Evolutionary conservation across 92 coral and sea anemone species (phyloP), one percentile per base, ranked within the genome.

Genomic region (Isaurus tuberculatus): DNA sequence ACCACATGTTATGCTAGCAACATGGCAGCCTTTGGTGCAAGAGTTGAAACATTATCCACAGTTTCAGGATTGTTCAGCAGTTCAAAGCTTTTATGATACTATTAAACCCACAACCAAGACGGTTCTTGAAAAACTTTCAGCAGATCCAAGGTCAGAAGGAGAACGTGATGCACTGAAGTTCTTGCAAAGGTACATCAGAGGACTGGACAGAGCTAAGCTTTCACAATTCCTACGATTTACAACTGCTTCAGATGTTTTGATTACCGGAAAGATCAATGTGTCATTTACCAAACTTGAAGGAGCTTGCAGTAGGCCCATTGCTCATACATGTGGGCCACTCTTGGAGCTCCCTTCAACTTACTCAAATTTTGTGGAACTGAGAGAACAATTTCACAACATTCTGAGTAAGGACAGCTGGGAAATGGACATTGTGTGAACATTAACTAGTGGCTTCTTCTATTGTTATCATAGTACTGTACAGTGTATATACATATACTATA

Each of bases 81-180:
- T 85, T 78, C 66, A 61, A 72, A 58, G n/a, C 30, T 37, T 74
- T 65, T 65, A 67, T 17, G 88, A 88, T 57, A 64, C 74, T 51
- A 23, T 82, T 1, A 85, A 79, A 6, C 86, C 92, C 28, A 91
- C 92, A 65, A 83, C 43, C 73, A 91, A 89, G 89, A 89, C 88
- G 65, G 91, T 92, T 23, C 89, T 89, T 8, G 85, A 92, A 31
- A 67, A 31, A 19, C 83, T 88, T 19, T 66, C 26, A 65, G 77
- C 81, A 32, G 63, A 81, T 20, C 92, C 93, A 68, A 75, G 37
- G 42, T 84, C 90, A 14, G 88, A 87, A 2, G 86, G 82, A 66
- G 90, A 89, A 67, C 86, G 93, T 22, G 92, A 92, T 84, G 89
- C 92, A 10, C 64, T 86, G 53, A 86, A 80, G 68, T 90, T 87